These are phyloP conservation scores for Acanthiza pusilla DNA, from an alignment of 2,797 vertebrate species.

Conservation along the genomic window DNA sequence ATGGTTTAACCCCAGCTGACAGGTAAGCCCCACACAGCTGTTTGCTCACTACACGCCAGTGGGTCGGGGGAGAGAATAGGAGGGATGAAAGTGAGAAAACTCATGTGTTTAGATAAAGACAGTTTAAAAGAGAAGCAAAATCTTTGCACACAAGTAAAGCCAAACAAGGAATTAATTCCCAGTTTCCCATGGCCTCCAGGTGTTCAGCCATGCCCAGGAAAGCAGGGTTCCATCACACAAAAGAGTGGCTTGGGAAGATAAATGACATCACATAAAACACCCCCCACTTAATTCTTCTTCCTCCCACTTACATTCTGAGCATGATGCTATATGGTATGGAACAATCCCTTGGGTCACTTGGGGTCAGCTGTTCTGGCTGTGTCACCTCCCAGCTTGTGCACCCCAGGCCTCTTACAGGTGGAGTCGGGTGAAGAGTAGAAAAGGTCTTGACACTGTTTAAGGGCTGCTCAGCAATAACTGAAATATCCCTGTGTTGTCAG, in stretches of 20 bases:
- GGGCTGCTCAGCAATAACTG: neutral
- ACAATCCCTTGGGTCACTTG: neutral
- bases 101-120: neutral
- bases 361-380: neutral
- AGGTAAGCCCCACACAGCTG: neutral
- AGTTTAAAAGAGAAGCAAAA: neutral
- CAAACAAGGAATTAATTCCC: neutral
- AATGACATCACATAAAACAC: neutral
- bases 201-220: neutral
- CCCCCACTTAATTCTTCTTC: neutral
- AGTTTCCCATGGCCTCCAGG: neutral
- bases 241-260: neutral
- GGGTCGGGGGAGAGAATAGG: neutral
- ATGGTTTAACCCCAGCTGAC: neutral
- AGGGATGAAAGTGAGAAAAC: neutral
- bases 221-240: neutral
- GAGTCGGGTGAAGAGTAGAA: neutral
- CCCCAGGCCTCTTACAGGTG: accelerated
- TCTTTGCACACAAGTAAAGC: accelerated
- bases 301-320: neutral
- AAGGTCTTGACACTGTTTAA: neutral
- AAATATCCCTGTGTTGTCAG: neutral
- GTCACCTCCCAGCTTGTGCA: neutral
- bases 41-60: neutral
- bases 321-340: neutral